Conservation (phyloP, 2,113 vertebrate species). For the Dicerorhinus sumatrensis region DNA sequence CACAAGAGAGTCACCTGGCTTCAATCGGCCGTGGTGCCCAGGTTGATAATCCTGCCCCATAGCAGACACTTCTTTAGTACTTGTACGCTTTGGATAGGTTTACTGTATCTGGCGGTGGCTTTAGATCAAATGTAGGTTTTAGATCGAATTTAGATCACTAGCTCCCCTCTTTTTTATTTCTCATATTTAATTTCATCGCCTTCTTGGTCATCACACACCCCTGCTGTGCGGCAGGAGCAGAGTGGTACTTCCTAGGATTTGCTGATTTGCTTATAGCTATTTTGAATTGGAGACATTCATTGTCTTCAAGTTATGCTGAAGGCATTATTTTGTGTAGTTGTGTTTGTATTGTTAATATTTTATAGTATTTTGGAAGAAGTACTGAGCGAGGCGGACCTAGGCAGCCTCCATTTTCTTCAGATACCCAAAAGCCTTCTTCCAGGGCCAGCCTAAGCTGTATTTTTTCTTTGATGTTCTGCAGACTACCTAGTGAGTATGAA, state of each 20-base stretch:
- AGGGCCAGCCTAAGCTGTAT: fast-evolving
- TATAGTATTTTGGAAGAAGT: not conserved
- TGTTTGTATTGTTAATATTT: not conserved
- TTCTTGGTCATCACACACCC: not conserved
- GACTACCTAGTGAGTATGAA: not conserved
- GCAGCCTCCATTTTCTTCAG: not conserved
- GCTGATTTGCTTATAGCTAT: not conserved
- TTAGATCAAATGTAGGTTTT: not conserved
- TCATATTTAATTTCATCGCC: not conserved
- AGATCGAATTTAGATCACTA: not conserved
- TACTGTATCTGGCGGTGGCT: not conserved
- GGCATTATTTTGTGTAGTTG: not conserved
- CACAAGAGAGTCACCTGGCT: not conserved
- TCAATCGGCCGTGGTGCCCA: fast-evolving
- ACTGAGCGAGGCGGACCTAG: not conserved
- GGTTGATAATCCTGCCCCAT: fast-evolving
- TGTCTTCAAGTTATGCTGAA: not conserved
- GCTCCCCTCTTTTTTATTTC: not conserved
- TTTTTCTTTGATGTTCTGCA: not conserved
- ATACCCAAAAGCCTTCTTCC: not conserved
- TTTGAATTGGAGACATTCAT: not conserved
- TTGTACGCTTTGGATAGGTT: not conserved
- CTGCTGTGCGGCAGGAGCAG: fast-evolving
- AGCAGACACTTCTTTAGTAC: not conserved
- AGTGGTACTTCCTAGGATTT: not conserved